phyloP scores from a whole-genome alignment of 1,140 invertebrate genomes.

The Rhagoletis zephyria region DNA sequence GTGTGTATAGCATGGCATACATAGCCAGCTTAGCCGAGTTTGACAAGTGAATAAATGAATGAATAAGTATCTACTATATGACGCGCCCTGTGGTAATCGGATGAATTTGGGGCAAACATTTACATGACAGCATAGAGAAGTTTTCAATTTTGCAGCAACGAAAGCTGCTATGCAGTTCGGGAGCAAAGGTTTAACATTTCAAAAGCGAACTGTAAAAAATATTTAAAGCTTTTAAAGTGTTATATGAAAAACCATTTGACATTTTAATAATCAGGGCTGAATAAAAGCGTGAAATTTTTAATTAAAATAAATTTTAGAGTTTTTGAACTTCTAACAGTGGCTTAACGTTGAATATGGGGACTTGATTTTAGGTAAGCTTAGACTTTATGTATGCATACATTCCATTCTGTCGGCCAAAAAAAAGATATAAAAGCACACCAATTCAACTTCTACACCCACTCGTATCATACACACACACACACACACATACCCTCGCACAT shows the following conservation, averaged over 20 bases:
- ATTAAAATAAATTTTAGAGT: constrained; percentile 17
- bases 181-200: not conserved
- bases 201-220: not conserved
- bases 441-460: not conserved
- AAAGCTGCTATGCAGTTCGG: not conserved
- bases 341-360: no score
- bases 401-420: not conserved
- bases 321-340: not conserved
- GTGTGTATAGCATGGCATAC: not conserved
- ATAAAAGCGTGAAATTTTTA: not conserved
- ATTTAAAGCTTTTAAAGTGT: constrained; percentile 16
- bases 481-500: not conserved
- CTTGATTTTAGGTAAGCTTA: no score
- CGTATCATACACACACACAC: not conserved
- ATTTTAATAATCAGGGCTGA: no score
- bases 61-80: not conserved
- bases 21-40: constrained; percentile 25
- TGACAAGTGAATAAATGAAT: constrained; percentile 50
- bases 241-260: not conserved
- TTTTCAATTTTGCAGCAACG: constrained; percentile 4
- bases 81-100: constrained; percentile 36
- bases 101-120: constrained; percentile 48
- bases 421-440: not conserved
- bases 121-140: constrained; percentile 45
- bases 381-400: no score